Evolutionary conservation across 2,113 vertebrate genomes (phyloP), one percentile per base, ranked within the genome.

Genomic region (Todiramphus chloris): DNA sequence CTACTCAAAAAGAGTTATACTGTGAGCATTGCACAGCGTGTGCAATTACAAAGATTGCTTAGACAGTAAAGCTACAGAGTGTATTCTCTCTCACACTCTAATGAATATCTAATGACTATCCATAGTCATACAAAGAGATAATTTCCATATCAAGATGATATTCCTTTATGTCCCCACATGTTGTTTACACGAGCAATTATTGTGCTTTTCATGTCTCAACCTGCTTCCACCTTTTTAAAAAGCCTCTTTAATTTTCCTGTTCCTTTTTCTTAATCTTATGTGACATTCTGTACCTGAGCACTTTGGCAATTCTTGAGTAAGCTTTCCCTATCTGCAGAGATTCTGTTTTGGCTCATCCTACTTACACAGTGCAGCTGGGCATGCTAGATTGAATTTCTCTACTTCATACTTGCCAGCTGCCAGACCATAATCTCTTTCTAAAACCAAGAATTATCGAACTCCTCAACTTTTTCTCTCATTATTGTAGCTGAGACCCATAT

Each of bases 381-480:
- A 85, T 87, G 89, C 56, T 95, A 96, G 94, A 96, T 96, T 93
- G 90, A 94, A 83, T 96, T 94, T 94, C 84, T 91, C 83, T 91
- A 81, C 82, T 92, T 95, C 87, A 63, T 85, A 92, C 81, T 10
- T 88, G 83, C 92, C 97, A 97, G 95, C 95, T 97, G 96, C 94
- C 90, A 96, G 94, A 91, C 81, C 60, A 70, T 94, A 97, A 97
- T 97, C 92, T 96, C 83, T 87, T 90, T 80, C 90, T 93, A 93
- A 96, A 96, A 16, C 89, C 72, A 97, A 94, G 90, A 96, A 93
- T 97, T 94, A 97, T 96, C 83, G 90, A 93, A 90, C 81, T 95
- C 83, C 88, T 93, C 92, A 89, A 96, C 94, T 96, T 96, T 95
- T 94, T 90, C 83, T 90, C 77, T 94, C 79, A 93, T 96, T 96